Evolutionary conservation across 2,797 vertebrate species (phyloP).

Genomic region (Spea hammondii): DNA sequence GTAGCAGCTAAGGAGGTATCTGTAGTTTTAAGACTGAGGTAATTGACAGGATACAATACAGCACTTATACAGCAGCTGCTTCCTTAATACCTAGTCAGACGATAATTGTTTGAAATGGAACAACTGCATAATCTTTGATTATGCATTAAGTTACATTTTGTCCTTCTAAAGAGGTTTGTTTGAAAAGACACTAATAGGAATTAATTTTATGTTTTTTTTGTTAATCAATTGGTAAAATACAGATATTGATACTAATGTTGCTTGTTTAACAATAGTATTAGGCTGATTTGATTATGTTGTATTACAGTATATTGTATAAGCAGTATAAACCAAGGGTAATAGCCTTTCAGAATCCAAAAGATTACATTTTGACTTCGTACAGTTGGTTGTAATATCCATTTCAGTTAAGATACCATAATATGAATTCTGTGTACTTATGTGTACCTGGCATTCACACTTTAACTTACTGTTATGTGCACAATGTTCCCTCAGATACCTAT

Average conservation of each 20-base stretch:
- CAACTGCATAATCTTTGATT: constrained; percentile 3
- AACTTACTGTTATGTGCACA: no score
- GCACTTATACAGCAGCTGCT: constrained; percentile 10
- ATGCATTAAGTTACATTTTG: not conserved
- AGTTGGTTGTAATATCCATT: no score
- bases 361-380: no score
- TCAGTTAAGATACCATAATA: no score
- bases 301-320: not conserved
- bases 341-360: no score
- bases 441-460: no score
- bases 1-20: not conserved
- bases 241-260: not conserved
- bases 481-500: no score
- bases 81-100: constrained; percentile 12
- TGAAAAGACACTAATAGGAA: not conserved
- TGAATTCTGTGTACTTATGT: no score
- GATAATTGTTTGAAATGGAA: constrained; percentile 7
- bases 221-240: not conserved
- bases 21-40: constrained; percentile 6
- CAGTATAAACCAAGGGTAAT: not conserved
- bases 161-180: constrained; percentile 7
- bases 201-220: not conserved
- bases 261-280: not conserved
- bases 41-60: not conserved
- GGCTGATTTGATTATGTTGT: not conserved